phyloP scores from a whole-genome alignment of 2,113 vertebrate genomes.

The Merops nubicus region DNA sequence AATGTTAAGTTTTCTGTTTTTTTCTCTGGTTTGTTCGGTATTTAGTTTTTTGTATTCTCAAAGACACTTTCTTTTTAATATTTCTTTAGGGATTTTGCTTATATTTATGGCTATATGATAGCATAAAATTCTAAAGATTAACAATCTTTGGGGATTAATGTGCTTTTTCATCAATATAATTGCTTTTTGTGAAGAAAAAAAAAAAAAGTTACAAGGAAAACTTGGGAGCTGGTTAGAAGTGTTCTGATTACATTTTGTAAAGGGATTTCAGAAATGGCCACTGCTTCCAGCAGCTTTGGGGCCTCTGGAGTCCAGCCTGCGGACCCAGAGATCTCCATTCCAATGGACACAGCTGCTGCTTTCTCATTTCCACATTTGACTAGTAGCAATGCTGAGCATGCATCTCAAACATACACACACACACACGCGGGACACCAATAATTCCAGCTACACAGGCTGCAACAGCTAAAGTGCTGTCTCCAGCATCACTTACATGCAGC shows the following conservation, averaged over 20 bases:
- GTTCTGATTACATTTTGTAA: background rate
- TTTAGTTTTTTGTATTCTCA: background rate
- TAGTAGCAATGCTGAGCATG: accelerated
- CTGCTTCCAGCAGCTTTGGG: background rate
- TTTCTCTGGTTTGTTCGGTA: background rate
- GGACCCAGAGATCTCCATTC: background rate
- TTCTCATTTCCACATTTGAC: background rate
- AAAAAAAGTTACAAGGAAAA: background rate
- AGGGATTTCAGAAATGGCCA: background rate
- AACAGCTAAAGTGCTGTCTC: background rate
- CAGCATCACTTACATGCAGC: background rate
- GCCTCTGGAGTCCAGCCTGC: background rate
- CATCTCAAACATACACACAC: no score
- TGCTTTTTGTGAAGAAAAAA: background rate
- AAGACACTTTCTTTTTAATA: background rate
- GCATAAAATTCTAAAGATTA: background rate
- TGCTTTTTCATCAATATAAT: constrained; percentile 26
- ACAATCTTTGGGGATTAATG: constrained; percentile 16
- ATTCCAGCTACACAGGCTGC: background rate
- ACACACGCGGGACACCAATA: background rate
- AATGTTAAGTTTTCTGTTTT: background rate
- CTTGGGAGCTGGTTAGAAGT: background rate
- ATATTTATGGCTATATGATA: background rate
- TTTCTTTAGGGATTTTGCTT: background rate
- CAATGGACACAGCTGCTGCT: accelerated